These are phyloP conservation scores for Ciconia nigra DNA, from an alignment of 2,797 vertebrate species.

Conservation along the genomic window DNA sequence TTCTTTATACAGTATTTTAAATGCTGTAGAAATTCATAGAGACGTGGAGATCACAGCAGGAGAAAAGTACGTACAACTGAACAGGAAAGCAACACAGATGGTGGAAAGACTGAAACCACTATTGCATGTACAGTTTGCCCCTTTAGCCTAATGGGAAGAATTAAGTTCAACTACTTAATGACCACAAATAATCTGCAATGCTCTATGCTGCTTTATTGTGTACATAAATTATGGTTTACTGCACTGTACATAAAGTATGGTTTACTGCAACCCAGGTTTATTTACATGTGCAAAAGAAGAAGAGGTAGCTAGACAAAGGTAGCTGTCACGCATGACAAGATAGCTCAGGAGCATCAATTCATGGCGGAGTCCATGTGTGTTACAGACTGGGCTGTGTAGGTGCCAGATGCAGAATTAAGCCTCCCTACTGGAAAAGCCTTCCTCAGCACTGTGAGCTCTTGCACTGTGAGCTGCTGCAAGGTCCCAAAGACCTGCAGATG, in stretches of 20 bases:
- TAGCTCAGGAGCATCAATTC: neutral
- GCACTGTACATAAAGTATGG: neutral
- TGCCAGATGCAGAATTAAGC: neutral
- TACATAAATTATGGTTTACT: neutral
- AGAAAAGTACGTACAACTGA: neutral
- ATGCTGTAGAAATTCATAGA: neutral
- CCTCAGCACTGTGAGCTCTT: neutral
- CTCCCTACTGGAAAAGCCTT: neutral
- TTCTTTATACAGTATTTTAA: neutral
- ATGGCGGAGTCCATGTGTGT: fast-evolving
- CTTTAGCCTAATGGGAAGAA: neutral
- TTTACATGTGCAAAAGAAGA: neutral
- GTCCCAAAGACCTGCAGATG: neutral
- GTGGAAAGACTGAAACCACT: neutral
- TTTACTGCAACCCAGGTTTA: neutral
- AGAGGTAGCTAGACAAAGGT: neutral
- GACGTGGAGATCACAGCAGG: neutral
- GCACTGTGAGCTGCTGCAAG: neutral
- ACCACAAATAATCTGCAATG: neutral
- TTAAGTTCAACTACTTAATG: neutral
- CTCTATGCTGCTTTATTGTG: neutral
- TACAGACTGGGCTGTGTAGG: neutral
- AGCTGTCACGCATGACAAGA: fast-evolving
- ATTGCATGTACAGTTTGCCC: neutral
- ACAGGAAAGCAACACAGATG: neutral